Conservation (phyloP, 2,113 vertebrate genomes). For the Hemichromis elongatus region DNA sequence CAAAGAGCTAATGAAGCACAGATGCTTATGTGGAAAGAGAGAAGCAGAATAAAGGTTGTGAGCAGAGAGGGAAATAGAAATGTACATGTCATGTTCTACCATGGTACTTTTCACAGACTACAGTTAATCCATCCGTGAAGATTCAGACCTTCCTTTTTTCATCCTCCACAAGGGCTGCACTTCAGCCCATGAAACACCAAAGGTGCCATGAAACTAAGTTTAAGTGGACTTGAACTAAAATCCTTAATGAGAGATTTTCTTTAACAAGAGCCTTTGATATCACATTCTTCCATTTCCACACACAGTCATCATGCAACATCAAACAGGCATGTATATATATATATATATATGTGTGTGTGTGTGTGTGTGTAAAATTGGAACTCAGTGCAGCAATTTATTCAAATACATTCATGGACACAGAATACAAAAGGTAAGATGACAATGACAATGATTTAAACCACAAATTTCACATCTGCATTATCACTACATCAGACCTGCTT, state of each 20-base stretch:
- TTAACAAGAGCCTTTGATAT: not conserved
- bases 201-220: not conserved
- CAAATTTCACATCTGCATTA: not conserved
- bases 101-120: not conserved
- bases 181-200: not conserved
- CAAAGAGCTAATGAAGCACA: conserved; percentile 31
- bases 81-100: not conserved
- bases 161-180: not conserved
- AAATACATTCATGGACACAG: not conserved
- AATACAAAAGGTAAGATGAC: not conserved
- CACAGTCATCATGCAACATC: not conserved
- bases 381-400: not conserved
- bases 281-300: not conserved
- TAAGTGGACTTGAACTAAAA: not conserved
- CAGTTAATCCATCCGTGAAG: not conserved
- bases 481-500: too few species aligned
- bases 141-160: not conserved
- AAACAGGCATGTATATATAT: not conserved
- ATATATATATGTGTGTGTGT: too few species aligned
- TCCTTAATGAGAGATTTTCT: not conserved
- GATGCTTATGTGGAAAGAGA: conserved; percentile 5
- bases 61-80: not conserved
- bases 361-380: fast-evolving
- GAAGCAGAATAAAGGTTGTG: not conserved
- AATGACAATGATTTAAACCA: not conserved